These are phyloP conservation scores for Arenicola marina DNA, from an alignment of 2,888 invertebrate species.

Conservation along the genomic window DNA sequence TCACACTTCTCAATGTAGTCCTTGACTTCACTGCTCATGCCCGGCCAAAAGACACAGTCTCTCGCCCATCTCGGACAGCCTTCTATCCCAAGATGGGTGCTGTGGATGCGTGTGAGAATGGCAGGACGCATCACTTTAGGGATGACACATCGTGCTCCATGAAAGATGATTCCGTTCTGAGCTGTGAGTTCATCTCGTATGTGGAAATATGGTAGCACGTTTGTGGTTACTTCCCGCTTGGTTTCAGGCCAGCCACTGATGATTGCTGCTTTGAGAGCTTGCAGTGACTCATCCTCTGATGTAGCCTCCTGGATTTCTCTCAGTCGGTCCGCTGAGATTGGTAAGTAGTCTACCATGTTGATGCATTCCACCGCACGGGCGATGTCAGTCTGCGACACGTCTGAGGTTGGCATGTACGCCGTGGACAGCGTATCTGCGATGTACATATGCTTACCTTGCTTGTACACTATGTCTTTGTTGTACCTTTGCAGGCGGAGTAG, in stretches of 20 bases:
- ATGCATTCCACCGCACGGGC: background rate
- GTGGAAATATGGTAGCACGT: constrained; percentile 23
- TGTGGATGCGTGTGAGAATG: background rate
- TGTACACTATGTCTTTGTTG: constrained; percentile 41
- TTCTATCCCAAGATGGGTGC: constrained; percentile 1
- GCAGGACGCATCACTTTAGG: background rate
- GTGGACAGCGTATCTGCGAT: constrained; percentile 12
- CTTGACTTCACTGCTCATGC: constrained; percentile 1
- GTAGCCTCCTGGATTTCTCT: background rate
- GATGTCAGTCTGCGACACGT: background rate
- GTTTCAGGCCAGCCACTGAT: background rate
- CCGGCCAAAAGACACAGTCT: too few relatives aligned
- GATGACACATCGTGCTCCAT: background rate
- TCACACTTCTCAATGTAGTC: constrained; percentile 4
- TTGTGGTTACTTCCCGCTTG: background rate
- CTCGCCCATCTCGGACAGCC: background rate
- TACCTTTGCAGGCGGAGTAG: constrained; percentile 47
- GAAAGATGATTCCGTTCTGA: background rate
- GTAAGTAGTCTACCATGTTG: background rate
- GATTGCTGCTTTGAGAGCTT: background rate
- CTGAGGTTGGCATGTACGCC: background rate
- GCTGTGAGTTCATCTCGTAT: constrained; percentile 13
- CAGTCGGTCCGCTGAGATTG: background rate
- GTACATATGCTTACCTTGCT: constrained; percentile 25
- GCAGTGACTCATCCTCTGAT: background rate